These are phyloP conservation scores for Entomyzon cyanotis DNA, from an alignment of 2,113 vertebrate species.

Conservation along the genomic window DNA sequence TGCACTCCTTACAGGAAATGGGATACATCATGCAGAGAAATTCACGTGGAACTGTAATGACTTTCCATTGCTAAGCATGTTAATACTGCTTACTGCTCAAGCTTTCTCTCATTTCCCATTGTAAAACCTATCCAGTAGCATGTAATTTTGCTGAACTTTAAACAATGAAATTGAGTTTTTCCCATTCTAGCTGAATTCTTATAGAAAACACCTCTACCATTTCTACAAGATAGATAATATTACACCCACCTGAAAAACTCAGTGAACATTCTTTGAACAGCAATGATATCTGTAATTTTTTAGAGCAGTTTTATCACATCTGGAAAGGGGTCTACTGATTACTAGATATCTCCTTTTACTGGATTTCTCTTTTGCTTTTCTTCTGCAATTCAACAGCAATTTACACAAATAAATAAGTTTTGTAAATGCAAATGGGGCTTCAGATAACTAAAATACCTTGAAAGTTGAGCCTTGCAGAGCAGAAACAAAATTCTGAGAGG, in stretches of 20 bases:
- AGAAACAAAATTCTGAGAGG: neutral
- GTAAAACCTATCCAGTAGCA: neutral
- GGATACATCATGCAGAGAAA: neutral
- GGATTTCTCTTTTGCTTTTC: neutral
- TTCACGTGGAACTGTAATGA: neutral
- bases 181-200: neutral
- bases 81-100: neutral
- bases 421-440: accelerated
- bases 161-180: neutral
- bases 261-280: neutral
- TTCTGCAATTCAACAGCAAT: neutral
- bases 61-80: neutral
- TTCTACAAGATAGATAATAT: neutral
- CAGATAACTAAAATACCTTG: neutral
- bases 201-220: neutral
- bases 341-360: neutral
- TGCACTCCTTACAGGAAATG: neutral
- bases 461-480: neutral
- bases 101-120: neutral
- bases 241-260: neutral
- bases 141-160: neutral
- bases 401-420: neutral
- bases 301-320: neutral
- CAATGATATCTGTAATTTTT: neutral
- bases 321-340: neutral